These are phyloP conservation scores for Nephila pilipes DNA, from an alignment of 1,140 invertebrate genomes.

Conservation along the genomic window DNA sequence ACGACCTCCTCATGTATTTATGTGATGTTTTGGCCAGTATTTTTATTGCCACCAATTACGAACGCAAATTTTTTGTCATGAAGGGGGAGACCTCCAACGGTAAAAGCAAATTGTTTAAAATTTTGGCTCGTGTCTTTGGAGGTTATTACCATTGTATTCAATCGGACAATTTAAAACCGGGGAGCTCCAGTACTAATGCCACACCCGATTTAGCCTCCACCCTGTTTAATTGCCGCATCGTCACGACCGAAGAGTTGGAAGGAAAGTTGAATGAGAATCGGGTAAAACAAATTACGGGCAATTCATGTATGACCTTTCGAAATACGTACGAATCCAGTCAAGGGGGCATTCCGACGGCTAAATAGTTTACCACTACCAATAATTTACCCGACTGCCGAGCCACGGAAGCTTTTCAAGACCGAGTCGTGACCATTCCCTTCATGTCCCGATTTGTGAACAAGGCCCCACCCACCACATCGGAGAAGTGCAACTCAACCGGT, in stretches of 20 bases:
- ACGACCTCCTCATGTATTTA: conserved; percentile 41
- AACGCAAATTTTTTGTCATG: conserved; percentile 46
- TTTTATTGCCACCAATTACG: conserved; percentile 64
- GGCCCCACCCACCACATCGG: not conserved
- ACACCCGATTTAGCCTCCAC: conserved; percentile 43
- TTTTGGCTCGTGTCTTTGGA: conserved; percentile 13
- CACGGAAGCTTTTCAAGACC: conserved; percentile 34
- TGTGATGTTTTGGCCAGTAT: conserved; percentile 7
- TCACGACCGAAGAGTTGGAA: conserved; percentile 26
- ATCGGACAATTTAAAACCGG: conserved; percentile 12
- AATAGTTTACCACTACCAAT: conserved; percentile 44
- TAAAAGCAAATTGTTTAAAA: conserved; percentile 56
- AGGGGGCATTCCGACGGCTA: conserved; percentile 42
- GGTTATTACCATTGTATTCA: conserved; percentile 29
- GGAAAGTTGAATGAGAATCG: conserved; percentile 46
- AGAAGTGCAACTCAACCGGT: not conserved
- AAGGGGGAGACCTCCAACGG: conserved; percentile 17
- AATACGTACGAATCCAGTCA: conserved; percentile 42
- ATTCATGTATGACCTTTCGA: not conserved
- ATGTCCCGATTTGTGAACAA: not conserved
- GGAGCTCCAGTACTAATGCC: not conserved
- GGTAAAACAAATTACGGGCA: conserved; percentile 57
- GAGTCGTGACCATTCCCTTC: conserved; percentile 51
- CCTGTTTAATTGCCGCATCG: conserved; percentile 31
- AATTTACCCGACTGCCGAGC: conserved; percentile 14